Conservation (phyloP, 2,113 vertebrate species). For the Delphinapterus leucas region DNA sequence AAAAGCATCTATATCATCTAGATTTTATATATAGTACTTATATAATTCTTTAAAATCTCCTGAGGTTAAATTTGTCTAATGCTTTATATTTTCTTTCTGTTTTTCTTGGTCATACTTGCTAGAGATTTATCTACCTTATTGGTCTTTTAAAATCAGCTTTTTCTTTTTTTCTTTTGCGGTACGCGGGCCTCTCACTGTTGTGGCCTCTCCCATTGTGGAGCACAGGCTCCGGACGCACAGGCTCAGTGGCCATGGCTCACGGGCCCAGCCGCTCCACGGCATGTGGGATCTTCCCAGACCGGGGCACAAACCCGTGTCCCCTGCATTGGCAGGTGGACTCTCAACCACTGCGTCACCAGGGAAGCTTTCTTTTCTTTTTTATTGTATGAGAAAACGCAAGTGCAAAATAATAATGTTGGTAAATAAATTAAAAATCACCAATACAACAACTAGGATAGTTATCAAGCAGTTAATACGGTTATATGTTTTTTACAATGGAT, state of each 20-base stretch:
- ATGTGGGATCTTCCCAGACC: too few species aligned
- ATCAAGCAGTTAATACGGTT: neutral
- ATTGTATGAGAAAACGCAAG: neutral
- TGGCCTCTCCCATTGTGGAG: too few species aligned
- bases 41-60: neutral
- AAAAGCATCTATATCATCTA: neutral
- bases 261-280: too few species aligned
- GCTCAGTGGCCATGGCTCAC: too few species aligned
- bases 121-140: neutral
- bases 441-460: neutral
- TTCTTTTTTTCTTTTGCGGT: neutral
- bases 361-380: neutral
- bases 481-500: neutral
- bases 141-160: neutral
- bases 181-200: too few species aligned
- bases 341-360: too few species aligned
- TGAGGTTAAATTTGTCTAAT: neutral
- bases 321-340: too few species aligned
- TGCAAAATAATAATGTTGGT: neutral
- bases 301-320: too few species aligned
- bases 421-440: conserved; percentile 31
- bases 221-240: too few species aligned
- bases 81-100: neutral
- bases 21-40: neutral
- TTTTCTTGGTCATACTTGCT: neutral